Evolutionary conservation across 2,113 vertebrate genomes (phyloP), one percentile per base, ranked within the genome.

Genomic region (Coturnix japonica): DNA sequence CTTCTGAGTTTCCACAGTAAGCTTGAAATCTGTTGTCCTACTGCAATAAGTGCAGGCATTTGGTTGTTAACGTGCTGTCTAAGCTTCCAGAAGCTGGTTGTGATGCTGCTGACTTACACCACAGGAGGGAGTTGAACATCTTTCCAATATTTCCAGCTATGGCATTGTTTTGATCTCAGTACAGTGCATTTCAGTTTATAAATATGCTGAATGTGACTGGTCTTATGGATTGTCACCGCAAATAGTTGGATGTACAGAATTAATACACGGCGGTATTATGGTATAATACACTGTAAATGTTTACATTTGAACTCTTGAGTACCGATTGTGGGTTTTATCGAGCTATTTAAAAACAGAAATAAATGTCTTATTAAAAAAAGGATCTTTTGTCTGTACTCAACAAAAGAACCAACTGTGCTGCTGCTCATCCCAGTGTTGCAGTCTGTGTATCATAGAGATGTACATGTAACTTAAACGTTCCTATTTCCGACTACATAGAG

Each of bases 61-160:
- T 22, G 64, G 67, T 2, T 60, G 39, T 39, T 33, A 0, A 0
- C 59, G 30, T 37, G 79, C 35, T 75, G 5, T 35, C 20, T 74
- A 30, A 41, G 70, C 71, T 85, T 77, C 44, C 59, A 51, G 79
- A 39, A 76, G 79, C 81, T 83, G 71, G 4, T 16, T 20, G 54
- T 8, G 46, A 66, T 76, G 83, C 92, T 94, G 86, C 65, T 90
- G 7, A 0, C 51, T 69, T 46, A 59, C 9, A 72, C 97, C 98
- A 97, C 96, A 72, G 96, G 97, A 96, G 97, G 98, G 97, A 89
- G 96, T 92, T 76, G 13, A 56, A 37, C 76, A 56, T 66, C 47
- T 53, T 87, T 60, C 49, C 31, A 69, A n/a, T n/a, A 12, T 35
- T 72, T 91, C 72, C 37, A 46, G 41, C 59, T 16, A 21, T 0